A percentile compares a stretch with the other conserved stretches of the same genome.
Evolutionary conservation across 2,888 invertebrate genomes (phyloP).

Genomic region (Seira sanloemensis): DNA sequence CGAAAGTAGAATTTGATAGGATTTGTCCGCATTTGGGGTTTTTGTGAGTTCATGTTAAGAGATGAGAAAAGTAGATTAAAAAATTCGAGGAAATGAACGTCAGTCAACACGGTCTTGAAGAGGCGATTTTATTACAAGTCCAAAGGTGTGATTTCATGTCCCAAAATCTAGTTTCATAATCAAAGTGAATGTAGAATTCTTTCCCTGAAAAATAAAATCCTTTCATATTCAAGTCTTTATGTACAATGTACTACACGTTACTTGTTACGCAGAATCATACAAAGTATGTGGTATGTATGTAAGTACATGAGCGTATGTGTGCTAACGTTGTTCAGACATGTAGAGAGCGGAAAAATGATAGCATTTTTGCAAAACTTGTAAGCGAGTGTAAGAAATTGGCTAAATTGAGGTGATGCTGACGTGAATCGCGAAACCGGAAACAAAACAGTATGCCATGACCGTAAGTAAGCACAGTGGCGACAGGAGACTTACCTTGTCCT

Average conservation of each 20-base stretch:
- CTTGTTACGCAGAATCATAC: too few relatives aligned
- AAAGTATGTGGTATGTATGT: too few relatives aligned
- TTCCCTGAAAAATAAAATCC: too few relatives aligned
- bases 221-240: too few relatives aligned
- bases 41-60: not conserved
- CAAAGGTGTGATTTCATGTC: too few relatives aligned
- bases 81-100: not conserved
- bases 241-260: too few relatives aligned
- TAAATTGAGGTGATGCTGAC: not conserved
- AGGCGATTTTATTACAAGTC: conserved; percentile 4
- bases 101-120: not conserved
- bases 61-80: not conserved
- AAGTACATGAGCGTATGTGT: too few relatives aligned
- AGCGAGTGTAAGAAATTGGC: not conserved
- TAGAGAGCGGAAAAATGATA: too few relatives aligned
- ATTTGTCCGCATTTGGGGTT: not conserved
- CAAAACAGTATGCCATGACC: conserved; percentile 34
- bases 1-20: not conserved
- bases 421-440: conserved; percentile 33
- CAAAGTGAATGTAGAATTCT: too few relatives aligned
- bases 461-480: conserved; percentile 29
- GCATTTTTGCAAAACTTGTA: too few relatives aligned
- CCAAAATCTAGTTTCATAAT: too few relatives aligned
- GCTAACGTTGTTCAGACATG: too few relatives aligned
- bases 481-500: conserved; percentile 46